Conservation (phyloP, 2,113 vertebrate genomes). For the Dromas ardeola region DNA sequence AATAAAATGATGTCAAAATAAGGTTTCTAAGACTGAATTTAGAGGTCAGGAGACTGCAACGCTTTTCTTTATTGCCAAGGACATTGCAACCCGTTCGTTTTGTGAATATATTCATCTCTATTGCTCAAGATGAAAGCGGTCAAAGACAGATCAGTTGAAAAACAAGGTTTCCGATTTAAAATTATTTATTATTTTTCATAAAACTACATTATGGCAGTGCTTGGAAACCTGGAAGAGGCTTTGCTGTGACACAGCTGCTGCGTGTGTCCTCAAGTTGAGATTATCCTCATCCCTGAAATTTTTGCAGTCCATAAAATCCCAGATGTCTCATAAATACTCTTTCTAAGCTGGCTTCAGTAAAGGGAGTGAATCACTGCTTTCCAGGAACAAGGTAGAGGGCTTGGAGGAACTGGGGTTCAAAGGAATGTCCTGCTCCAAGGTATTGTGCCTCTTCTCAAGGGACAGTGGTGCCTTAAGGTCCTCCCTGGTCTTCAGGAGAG, state of each 20-base stretch:
- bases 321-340: background rate
- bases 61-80: background rate
- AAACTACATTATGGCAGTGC: background rate
- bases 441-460: background rate
- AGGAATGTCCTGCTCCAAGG: background rate
- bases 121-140: background rate
- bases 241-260: background rate
- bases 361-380: background rate
- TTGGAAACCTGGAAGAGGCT: background rate
- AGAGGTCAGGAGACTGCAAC: background rate
- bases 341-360: background rate
- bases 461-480: background rate
- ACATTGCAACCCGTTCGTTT: background rate
- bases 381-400: background rate
- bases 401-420: background rate
- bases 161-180: background rate
- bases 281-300: background rate
- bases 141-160: background rate
- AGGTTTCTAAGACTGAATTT: background rate
- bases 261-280: background rate
- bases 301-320: background rate
- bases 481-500: background rate
- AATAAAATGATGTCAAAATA: background rate
- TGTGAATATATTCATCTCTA: rapidly evolving
- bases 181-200: background rate